phyloP scores from a whole-genome alignment of 2,888 invertebrate species.

The Eledona agricola region DNA sequence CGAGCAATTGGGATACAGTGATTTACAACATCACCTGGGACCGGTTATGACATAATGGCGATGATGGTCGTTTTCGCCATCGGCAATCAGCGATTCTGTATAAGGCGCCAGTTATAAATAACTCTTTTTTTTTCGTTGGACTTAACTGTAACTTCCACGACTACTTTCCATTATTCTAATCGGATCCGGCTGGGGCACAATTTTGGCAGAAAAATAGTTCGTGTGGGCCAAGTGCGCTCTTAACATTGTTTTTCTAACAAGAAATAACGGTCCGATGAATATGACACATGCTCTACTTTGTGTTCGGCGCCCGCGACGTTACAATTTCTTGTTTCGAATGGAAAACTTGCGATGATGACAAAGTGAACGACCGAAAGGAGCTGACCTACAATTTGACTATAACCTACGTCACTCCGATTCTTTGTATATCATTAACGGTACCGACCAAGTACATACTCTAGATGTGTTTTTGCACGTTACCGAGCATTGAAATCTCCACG shows the following conservation, averaged over 20 bases:
- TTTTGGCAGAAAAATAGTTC: conserved; percentile 8
- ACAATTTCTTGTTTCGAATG: too few relatives aligned
- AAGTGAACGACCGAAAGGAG: conserved; percentile 16
- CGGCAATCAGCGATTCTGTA: too few relatives aligned
- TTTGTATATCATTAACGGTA: conserved; percentile 21
- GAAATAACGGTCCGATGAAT: conserved; percentile 7
- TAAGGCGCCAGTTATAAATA: too few relatives aligned
- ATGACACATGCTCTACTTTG: conserved; percentile 14
- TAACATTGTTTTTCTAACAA: conserved; percentile 8
- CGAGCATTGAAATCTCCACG: conserved; percentile 8
- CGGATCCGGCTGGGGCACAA: conserved; percentile 4
- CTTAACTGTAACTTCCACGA: conserved; percentile 8
- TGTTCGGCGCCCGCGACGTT: background rate
- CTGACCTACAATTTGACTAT: conserved; percentile 26
- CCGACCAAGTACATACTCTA: conserved; percentile 6
- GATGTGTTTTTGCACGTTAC: conserved; percentile 10
- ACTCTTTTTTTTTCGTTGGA: too few relatives aligned
- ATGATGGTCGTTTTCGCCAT: too few relatives aligned
- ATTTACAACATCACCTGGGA: too few relatives aligned
- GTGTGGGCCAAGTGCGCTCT: conserved; percentile 10
- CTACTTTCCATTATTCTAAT: conserved; percentile 16
- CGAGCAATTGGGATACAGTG: too few relatives aligned
- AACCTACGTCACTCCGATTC: conserved; percentile 15
- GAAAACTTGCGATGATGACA: background rate
- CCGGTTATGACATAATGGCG: too few relatives aligned